These are phyloP conservation scores for Esox masquinongy DNA, from an alignment of 2,797 vertebrate genomes.

Conservation along the genomic window DNA sequence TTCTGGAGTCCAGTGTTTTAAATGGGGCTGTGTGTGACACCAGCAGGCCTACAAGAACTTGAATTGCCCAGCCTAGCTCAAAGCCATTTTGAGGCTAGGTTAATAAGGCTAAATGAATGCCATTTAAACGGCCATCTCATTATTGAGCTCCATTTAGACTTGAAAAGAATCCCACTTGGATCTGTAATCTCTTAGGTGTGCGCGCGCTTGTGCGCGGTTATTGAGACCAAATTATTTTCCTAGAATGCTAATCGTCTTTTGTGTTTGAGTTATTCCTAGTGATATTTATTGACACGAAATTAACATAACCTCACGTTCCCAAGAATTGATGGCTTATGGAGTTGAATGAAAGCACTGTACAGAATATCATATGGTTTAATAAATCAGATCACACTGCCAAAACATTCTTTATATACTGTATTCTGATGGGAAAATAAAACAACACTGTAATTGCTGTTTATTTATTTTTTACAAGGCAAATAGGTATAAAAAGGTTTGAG, in stretches of 20 bases:
- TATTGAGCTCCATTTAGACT: conserved; percentile 16
- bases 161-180: conserved; percentile 55
- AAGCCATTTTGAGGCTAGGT: conserved; percentile 54
- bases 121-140: conserved; percentile 32
- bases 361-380: neutral
- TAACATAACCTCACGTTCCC: neutral
- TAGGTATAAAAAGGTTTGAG: neutral
- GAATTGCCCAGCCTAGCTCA: conserved; percentile 41
- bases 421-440: neutral
- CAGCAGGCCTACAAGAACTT: no score
- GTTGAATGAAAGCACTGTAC: neutral
- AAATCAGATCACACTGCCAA: neutral
- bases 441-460: neutral
- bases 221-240: neutral
- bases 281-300: neutral
- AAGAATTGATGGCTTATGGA: neutral
- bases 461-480: neutral
- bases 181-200: conserved; percentile 8
- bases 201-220: neutral
- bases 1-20: neutral
- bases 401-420: neutral
- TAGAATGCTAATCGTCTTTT: neutral
- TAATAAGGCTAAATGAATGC: conserved; percentile 6
- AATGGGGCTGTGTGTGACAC: no score
- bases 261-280: neutral